Evolutionary conservation across 1,140 invertebrate genomes (phyloP).

Genomic region (Drosophila murphyi): DNA sequence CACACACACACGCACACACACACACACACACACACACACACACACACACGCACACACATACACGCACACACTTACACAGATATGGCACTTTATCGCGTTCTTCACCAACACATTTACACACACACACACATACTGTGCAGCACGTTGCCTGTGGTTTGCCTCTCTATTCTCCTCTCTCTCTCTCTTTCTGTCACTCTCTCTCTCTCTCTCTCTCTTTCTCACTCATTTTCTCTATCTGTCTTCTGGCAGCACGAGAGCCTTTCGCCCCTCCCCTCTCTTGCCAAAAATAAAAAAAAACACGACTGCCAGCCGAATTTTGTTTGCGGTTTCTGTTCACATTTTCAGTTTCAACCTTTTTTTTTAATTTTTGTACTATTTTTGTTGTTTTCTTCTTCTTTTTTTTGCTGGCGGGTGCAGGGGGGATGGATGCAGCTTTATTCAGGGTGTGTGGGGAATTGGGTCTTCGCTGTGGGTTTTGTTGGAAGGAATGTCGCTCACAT

Average conservation of each 20-base stretch:
- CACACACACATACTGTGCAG: slow-evolving; percentile 23
- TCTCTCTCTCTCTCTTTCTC: slow-evolving; percentile 24
- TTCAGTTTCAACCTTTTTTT: not conserved
- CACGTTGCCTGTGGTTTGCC: slow-evolving; percentile 66
- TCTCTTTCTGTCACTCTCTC: slow-evolving; percentile 26
- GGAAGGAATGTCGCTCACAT: slow-evolving; percentile 6
- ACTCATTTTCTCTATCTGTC: slow-evolving; percentile 11
- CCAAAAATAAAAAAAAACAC: no score
- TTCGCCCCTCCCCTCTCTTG: no score
- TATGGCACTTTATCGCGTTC: no score
- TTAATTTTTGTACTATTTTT: not conserved
- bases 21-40: slow-evolving; percentile 25
- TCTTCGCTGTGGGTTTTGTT: slow-evolving; percentile 12
- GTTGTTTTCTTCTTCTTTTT: slow-evolving; percentile 7
- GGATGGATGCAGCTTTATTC: slow-evolving; percentile 24
- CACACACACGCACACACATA: not conserved
- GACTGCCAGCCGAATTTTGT: not conserved
- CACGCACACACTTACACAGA: slow-evolving; percentile 26
- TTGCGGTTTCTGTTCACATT: no score
- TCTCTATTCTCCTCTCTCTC: slow-evolving; percentile 38
- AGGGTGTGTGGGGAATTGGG: not conserved
- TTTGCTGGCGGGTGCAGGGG: slow-evolving; percentile 17
- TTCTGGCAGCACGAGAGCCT: not conserved
- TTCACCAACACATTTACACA: slow-evolving; percentile 21
- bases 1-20: not conserved